Percentiles rank a stretch among this genome's conserved stretches.
phyloP scores from a whole-genome alignment of 2,888 invertebrate species.

The Perdita meconis region DNA sequence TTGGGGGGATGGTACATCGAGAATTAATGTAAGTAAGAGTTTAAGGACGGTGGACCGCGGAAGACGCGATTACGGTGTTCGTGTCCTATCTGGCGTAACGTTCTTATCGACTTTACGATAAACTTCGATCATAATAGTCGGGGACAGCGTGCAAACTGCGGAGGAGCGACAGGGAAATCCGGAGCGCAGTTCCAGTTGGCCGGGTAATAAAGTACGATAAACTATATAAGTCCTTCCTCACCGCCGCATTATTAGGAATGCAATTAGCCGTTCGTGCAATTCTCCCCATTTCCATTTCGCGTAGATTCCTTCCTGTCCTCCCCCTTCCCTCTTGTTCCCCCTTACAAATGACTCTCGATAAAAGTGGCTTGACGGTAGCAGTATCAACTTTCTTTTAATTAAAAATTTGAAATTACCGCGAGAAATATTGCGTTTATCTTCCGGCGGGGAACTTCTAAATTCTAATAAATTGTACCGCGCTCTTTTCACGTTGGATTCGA shows the following conservation, averaged over 20 bases:
- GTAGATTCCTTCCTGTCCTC: not conserved
- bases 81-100: conserved; percentile 35
- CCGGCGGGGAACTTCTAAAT: not conserved
- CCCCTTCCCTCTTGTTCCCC: not conserved
- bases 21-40: not conserved
- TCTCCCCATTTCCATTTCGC: conserved; percentile 28
- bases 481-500: not conserved
- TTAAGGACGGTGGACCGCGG: conserved; percentile 19
- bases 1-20: not conserved
- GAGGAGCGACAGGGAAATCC: conserved; percentile 31
- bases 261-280: conserved; percentile 51
- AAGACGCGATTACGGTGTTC: conserved; percentile 20
- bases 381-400: conserved; percentile 16
- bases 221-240: conserved; percentile 42
- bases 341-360: not conserved
- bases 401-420: conserved; percentile 7
- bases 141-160: conserved; percentile 21
- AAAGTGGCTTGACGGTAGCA: not conserved
- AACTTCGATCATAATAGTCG: conserved; percentile 33
- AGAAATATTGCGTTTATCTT: conserved; percentile 5
- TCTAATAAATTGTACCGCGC: not conserved
- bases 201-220: conserved; percentile 54
- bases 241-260: conserved; percentile 61
- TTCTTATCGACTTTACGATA: conserved; percentile 41
- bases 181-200: conserved; percentile 28